A percentile compares a stretch with the other conserved stretches of the same genome.
Evolutionary conservation across 2,113 vertebrate genomes (phyloP).

Genomic region (Prunella himalayana): DNA sequence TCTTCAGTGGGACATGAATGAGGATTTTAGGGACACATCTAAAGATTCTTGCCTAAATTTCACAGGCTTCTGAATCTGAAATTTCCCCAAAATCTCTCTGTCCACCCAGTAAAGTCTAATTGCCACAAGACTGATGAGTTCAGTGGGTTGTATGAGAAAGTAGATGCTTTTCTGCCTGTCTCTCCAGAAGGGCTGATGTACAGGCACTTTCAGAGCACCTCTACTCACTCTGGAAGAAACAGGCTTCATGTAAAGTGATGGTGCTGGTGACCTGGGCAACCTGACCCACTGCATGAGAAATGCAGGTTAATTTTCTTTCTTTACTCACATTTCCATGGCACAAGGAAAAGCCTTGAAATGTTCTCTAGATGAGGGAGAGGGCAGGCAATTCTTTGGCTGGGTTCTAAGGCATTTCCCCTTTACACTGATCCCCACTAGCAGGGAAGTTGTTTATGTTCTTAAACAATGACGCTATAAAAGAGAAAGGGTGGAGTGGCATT

Average conservation of each 20-base stretch:
- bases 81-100: neutral
- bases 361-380: neutral
- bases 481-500: constrained; percentile 3
- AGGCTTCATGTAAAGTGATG: neutral
- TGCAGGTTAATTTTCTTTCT: neutral
- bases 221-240: neutral
- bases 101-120: neutral
- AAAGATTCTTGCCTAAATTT: neutral
- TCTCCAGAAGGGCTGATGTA: neutral
- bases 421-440: neutral
- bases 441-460: neutral
- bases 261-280: neutral
- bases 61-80: neutral
- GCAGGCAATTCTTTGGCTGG: neutral
- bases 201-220: neutral
- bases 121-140: neutral
- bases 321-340: neutral
- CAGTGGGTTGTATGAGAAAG: neutral
- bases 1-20: neutral
- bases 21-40: neutral
- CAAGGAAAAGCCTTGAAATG: neutral
- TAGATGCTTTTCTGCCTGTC: neutral
- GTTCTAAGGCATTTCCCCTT: neutral
- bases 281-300: neutral
- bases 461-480: neutral